A percentile compares a stretch with the other conserved stretches of the same genome.
These are phyloP conservation scores for Anarhynchus alexandrinus DNA, from an alignment of 2,113 vertebrate species.

Conservation along the genomic window DNA sequence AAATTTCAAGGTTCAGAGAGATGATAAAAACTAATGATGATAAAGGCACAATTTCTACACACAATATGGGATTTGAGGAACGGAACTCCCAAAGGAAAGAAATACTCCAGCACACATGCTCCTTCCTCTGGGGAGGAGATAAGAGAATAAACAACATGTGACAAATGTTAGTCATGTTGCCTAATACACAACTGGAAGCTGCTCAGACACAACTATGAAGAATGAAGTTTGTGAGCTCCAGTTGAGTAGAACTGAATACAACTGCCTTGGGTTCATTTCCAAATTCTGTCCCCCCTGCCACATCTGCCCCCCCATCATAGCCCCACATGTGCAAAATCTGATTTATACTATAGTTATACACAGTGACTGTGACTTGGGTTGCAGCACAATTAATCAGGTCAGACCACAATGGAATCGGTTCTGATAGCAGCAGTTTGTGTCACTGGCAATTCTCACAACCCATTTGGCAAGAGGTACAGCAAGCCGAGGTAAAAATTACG, in stretches of 20 bases:
- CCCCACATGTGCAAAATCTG: neutral
- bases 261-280: neutral
- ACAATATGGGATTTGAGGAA: neutral
- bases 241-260: neutral
- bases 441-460: neutral
- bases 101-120: neutral
- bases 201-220: neutral
- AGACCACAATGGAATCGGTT: neutral
- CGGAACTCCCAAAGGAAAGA: neutral
- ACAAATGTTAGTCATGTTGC: neutral
- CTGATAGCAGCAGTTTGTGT: neutral
- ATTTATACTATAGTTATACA: neutral
- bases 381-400: neutral
- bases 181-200: neutral
- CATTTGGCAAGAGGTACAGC: neutral
- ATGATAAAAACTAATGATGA: neutral
- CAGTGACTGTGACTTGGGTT: neutral
- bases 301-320: neutral
- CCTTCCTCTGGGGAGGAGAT: neutral
- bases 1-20: neutral
- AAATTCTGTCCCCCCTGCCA: neutral
- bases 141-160: conserved; percentile 29
- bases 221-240: neutral
- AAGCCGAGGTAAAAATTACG: neutral
- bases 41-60: neutral